Evolutionary conservation across 2,888 invertebrate species (phyloP).

Genomic region (Drosophila phalerata): DNA sequence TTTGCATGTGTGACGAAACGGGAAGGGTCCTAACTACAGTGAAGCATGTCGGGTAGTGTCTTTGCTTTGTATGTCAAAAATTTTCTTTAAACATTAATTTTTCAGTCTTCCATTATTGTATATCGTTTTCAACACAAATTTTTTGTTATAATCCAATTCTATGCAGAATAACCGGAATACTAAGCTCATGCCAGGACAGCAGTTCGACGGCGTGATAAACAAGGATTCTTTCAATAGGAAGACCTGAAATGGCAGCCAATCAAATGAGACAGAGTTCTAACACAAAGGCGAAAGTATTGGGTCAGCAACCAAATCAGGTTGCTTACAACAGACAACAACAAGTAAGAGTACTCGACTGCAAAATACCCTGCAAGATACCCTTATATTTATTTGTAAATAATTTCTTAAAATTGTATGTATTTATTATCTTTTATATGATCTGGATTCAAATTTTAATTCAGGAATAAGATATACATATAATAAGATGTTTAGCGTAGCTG

Average conservation of each 20-base stretch:
- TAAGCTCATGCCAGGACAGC: neutral
- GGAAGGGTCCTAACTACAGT: constrained; percentile 10
- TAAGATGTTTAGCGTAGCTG: too few species aligned
- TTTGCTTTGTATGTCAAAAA: constrained; percentile 10
- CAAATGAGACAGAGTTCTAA: neutral
- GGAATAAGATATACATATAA: too few species aligned
- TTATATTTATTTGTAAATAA: neutral
- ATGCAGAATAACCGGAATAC: neutral
- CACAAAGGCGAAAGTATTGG: neutral
- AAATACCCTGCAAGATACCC: neutral
- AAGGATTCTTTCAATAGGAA: neutral
- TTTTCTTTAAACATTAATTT: constrained; percentile 2
- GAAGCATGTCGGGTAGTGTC: neutral
- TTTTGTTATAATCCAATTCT: neutral
- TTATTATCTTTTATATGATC: neutral
- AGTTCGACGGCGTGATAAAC: neutral
- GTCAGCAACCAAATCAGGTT: neutral
- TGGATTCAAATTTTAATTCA: too few species aligned
- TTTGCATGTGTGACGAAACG: constrained; percentile 46
- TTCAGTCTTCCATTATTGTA: constrained; percentile 6
- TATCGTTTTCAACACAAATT: neutral
- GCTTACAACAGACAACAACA: constrained; percentile 1
- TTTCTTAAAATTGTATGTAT: neutral
- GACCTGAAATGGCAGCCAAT: neutral
- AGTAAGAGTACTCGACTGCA: neutral